Conservation (phyloP, 2,113 vertebrate species). For the Brachionichthys hirsutus region DNA sequence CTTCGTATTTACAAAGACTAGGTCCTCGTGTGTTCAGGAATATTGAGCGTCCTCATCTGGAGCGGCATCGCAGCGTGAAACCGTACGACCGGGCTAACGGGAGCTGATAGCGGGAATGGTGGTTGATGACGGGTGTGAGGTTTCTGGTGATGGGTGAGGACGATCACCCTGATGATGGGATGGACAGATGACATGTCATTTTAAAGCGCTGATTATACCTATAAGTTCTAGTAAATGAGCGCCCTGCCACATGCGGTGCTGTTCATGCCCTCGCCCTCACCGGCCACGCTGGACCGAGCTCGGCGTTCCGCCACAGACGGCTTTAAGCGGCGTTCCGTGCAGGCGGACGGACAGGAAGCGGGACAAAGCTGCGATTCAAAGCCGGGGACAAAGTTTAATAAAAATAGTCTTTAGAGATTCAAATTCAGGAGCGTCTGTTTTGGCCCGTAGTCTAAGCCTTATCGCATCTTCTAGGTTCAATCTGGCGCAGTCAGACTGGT, state of each 20-base stretch:
- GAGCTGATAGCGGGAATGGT: constrained; percentile 58
- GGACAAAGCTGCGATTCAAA: constrained; percentile 52
- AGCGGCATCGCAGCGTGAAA: constrained; percentile 9
- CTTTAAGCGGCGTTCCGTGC: constrained; percentile 49
- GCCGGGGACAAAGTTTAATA: constrained; percentile 11
- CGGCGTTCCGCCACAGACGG: constrained; percentile 60
- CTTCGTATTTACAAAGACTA: too few species aligned
- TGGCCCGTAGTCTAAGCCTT: constrained; percentile 1
- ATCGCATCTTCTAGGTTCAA: neutral
- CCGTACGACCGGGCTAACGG: constrained; percentile 35
- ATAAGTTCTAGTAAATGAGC: constrained; percentile 55
- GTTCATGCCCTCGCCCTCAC: constrained; percentile 37
- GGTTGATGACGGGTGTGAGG: constrained; percentile 43
- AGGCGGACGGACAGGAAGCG: constrained; percentile 36
- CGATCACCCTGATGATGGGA: constrained; percentile 52
- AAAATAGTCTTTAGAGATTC: constrained; percentile 1
- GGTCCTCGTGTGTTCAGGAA: too few species aligned
- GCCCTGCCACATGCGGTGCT: constrained; percentile 39
- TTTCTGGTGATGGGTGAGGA: constrained; percentile 55
- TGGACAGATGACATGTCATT: constrained; percentile 52
- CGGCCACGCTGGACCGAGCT: constrained; percentile 41
- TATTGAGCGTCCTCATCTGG: constrained; percentile 7
- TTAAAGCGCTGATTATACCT: constrained; percentile 47
- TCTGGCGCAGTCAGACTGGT: neutral
- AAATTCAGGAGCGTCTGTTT: constrained; percentile 6